Evolutionary conservation across 1,140 invertebrate species (phyloP).

Genomic region (Drosophila busckii): DNA sequence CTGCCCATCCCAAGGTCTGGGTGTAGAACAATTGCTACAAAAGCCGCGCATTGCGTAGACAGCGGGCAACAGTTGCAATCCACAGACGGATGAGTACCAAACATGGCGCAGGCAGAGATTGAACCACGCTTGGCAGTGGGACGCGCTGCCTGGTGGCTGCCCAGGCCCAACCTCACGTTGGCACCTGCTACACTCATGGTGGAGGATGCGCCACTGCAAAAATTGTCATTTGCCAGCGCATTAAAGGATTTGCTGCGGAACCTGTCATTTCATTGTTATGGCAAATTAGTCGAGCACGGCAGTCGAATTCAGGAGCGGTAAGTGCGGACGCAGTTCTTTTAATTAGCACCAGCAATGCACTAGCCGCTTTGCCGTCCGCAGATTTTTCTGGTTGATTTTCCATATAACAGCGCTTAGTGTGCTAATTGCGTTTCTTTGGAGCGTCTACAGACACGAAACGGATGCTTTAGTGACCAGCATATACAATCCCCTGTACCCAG

Average conservation of each 20-base stretch:
- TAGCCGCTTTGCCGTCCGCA: constrained; percentile 51
- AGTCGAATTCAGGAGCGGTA: constrained; percentile 63
- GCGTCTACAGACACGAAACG: constrained; percentile 79
- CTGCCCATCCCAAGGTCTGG: constrained; percentile 3
- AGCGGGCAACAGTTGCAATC: constrained; percentile 60
- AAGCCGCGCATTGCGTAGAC: constrained; percentile 16
- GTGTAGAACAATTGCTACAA: constrained; percentile 19
- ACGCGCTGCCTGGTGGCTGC: constrained; percentile 69
- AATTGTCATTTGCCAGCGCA: constrained; percentile 65
- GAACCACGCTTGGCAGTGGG: constrained; percentile 41
- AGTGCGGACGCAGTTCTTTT: constrained; percentile 30
- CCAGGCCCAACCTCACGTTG: constrained; percentile 13
- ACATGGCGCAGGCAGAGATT: constrained; percentile 30
- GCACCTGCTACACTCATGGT: constrained; percentile 7
- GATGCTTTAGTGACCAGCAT: constrained; percentile 81
- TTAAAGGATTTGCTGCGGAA: constrained; percentile 75
- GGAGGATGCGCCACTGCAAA: constrained; percentile 39
- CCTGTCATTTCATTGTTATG: constrained; percentile 76
- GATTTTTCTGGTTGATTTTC: constrained; percentile 80
- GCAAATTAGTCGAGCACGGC: constrained; percentile 70
- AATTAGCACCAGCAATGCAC: constrained; percentile 48
- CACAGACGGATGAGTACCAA: constrained; percentile 35
- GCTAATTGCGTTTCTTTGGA: constrained; percentile 80
- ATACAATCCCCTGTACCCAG: constrained; percentile 80
- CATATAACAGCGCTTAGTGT: constrained; percentile 79